A percentile compares a stretch with the other conserved stretches of the same genome.
Conservation (phyloP, 2,797 vertebrate species). For the Threskiornis aethiopicus region DNA sequence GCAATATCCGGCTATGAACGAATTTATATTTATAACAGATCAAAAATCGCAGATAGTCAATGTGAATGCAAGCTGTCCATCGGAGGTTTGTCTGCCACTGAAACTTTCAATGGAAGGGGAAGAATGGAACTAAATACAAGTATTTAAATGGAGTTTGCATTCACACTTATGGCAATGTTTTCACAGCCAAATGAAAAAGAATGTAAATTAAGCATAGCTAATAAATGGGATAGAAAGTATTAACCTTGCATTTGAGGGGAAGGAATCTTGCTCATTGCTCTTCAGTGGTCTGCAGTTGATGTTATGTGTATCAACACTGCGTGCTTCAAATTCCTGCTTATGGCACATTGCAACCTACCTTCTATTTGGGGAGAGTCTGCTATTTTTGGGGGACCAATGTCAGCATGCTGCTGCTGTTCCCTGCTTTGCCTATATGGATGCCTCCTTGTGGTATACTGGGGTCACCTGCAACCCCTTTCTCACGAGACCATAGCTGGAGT, state of each 20-base stretch:
- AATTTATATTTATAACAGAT: background rate
- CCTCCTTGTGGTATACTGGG: background rate
- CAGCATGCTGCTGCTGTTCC: background rate
- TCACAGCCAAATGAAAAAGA: slow-evolving; percentile 9
- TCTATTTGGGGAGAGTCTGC: background rate
- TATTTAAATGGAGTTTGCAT: slow-evolving; percentile 19
- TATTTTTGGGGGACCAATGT: accelerated
- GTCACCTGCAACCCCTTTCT: background rate
- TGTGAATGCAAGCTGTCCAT: background rate
- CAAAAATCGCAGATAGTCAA: background rate
- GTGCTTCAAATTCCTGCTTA: background rate
- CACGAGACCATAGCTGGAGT: accelerated
- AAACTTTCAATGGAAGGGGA: slow-evolving; percentile 24
- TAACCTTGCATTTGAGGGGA: slow-evolving; percentile 25
- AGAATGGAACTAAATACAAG: slow-evolving; percentile 5
- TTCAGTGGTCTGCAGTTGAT: background rate
- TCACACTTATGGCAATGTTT: background rate
- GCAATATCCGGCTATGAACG: background rate
- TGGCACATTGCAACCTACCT: accelerated
- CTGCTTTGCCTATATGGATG: background rate
- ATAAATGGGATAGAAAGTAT: background rate
- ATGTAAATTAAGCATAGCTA: slow-evolving; percentile 25
- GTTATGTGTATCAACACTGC: background rate
- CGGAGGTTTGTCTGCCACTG: slow-evolving; percentile 7
- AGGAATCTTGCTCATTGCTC: background rate